Evolutionary conservation across 2,113 vertebrate species (phyloP), one percentile per base, ranked within the genome.

Genomic region (Danionella cerebrum): DNA sequence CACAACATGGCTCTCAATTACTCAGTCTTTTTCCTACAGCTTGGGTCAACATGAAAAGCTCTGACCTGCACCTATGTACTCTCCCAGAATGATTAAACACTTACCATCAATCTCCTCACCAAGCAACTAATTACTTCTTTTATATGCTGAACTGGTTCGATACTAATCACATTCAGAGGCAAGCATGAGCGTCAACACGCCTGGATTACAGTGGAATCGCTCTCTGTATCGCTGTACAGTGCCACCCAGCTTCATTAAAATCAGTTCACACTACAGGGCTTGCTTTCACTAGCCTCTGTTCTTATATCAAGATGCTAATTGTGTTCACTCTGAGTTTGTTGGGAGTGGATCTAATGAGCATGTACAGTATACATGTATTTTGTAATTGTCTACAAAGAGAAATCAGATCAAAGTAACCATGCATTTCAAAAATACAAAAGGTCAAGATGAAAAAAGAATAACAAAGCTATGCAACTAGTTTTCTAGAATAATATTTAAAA

Each of bases 241-340:
- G 48, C 69, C 68, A 67, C 74, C 66, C 66, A 65, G 16, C 29
- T 73, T 83, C 69, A 78, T 80, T 79, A 77, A n/a, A 82, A 79
- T 75, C 71, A 73, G 18, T 44, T 54, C 54, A 62, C 24, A n/a
- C 42, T 67, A 54, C 48, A n/a, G n/a, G n/a, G 69, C 54, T 51
- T 45, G 70, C 70, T 78, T 75, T 36, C 63, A 52, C 65, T 70
- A 75, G 67, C 22, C 62, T 69, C 41, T 41, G 35, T 21, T 45
- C 4, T 19, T 14, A 11, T 57, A n/a, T 29, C 38, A 35, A 31
- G 55, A 39, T 2, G 24, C 10, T 27, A 8, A 47, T 57, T 51
- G 22, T 21, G 63, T 16, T 33, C 1, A 6, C 9, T 13, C 4
- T 65, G 9, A 18, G 35, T 52, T 38, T 52, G 27, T n/a, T 8